Percentiles rank a stretch among this genome's conserved stretches.
phyloP scores from a whole-genome alignment of 2,888 invertebrate species.

The Pterostichus madidus region DNA sequence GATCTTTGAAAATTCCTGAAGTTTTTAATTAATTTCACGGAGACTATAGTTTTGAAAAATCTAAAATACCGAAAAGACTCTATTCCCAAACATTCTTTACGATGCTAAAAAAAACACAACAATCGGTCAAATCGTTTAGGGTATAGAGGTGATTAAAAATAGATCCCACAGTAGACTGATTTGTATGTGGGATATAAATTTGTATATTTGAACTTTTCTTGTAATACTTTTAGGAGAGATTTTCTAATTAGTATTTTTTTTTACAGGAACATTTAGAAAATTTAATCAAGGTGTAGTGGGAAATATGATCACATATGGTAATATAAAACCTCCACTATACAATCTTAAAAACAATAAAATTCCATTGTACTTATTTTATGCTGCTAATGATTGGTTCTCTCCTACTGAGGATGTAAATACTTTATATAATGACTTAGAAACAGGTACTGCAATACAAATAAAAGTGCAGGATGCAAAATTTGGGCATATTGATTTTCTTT shows the following conservation, averaged over 20 bases:
- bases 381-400: slow-evolving; percentile 9
- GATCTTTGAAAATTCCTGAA: too few species aligned
- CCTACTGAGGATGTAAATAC: not conserved
- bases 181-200: too few species aligned
- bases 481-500: slow-evolving; percentile 27
- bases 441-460: not conserved
- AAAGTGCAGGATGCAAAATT: slow-evolving; percentile 25
- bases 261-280: slow-evolving; percentile 3
- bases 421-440: not conserved
- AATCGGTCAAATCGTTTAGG: too few species aligned
- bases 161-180: too few species aligned
- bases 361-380: slow-evolving; percentile 1
- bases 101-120: too few species aligned
- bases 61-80: too few species aligned
- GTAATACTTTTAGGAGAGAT: not conserved
- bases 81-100: too few species aligned
- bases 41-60: too few species aligned
- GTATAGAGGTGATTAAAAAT: too few species aligned
- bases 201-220: too few species aligned
- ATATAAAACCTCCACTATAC: slow-evolving; percentile 14
- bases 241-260: not conserved
- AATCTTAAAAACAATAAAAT: not conserved
- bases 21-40: too few species aligned
- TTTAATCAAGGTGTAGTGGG: slow-evolving; percentile 10
- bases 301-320: slow-evolving; percentile 3